Conservation (phyloP, 2,888 invertebrate genomes). For the Ramazzottius varieornatus region DNA sequence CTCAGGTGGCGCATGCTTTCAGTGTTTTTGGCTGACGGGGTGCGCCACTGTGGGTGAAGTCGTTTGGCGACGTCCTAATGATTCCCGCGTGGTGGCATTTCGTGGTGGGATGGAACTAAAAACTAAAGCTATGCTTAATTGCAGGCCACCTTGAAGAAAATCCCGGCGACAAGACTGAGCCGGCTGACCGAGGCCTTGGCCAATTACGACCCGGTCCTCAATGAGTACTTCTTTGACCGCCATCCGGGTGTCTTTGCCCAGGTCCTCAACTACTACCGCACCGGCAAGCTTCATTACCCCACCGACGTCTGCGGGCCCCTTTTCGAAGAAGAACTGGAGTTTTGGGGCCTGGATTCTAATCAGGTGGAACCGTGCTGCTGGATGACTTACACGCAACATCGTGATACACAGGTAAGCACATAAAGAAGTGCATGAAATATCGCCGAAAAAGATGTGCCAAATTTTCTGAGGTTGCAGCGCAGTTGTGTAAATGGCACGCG, state of each 20-base stretch:
- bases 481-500: too few species aligned
- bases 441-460: too few species aligned
- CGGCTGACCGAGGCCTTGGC: slow-evolving; percentile 73
- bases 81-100: too few species aligned
- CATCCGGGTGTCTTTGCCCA: slow-evolving; percentile 73
- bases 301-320: slow-evolving; percentile 30
- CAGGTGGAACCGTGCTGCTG: slow-evolving; percentile 31
- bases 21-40: too few species aligned
- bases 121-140: too few species aligned
- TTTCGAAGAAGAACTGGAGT: slow-evolving; percentile 30
- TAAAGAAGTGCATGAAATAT: too few species aligned
- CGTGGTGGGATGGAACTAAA: too few species aligned
- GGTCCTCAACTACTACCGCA: slow-evolving; percentile 66
- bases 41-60: too few species aligned
- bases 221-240: slow-evolving; percentile 96
- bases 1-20: too few species aligned
- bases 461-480: too few species aligned
- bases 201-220: slow-evolving; percentile 94
- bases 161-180: slow-evolving; percentile 57
- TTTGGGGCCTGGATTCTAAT: slow-evolving; percentile 30
- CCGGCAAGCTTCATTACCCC: slow-evolving; percentile 30
- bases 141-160: slow-evolving; percentile 67
- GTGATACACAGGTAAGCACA: slow-evolving; percentile 25
- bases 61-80: too few species aligned
- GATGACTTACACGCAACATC: slow-evolving; percentile 35